Conservation (phyloP, 2,797 vertebrate genomes). For the Gambelia wislizenii region DNA sequence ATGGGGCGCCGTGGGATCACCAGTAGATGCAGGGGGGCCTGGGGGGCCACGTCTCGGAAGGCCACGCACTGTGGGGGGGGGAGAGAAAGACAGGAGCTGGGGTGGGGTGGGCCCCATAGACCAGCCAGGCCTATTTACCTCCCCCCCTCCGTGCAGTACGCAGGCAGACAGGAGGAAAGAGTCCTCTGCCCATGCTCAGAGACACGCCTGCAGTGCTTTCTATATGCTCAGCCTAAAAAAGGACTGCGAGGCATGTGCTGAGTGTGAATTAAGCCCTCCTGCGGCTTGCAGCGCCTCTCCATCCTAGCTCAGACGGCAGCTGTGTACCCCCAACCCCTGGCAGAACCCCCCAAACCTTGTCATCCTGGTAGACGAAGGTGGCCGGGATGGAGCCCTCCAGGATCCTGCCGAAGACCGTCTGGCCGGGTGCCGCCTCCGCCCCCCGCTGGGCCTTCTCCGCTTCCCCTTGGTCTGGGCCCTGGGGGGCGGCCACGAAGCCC, state of each 20-base stretch:
- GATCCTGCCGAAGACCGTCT: constrained; percentile 89
- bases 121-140: no score
- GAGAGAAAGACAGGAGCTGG: no score
- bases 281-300: neutral
- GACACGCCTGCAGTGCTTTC: no score
- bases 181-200: neutral
- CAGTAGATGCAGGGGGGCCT: constrained; percentile 94
- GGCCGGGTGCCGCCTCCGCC: constrained; percentile 79
- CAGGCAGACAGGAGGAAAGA: neutral
- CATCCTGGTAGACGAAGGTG: constrained; percentile 89
- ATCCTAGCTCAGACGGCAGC: neutral
- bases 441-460: constrained; percentile 66
- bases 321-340: no score
- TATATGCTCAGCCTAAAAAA: no score
- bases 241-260: neutral
- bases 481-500: no score
- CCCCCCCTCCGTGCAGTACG: no score
- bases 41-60: constrained; percentile 91
- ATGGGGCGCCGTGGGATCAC: constrained; percentile 91
- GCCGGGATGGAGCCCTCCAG: constrained; percentile 88
- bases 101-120: no score
- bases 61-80: constrained; percentile 86
- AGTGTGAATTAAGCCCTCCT: no score
- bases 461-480: neutral
- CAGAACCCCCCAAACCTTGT: constrained; percentile 81